Evolutionary conservation across 2,888 invertebrate species (phyloP).

Genomic region (Geotrupes spiniger): DNA sequence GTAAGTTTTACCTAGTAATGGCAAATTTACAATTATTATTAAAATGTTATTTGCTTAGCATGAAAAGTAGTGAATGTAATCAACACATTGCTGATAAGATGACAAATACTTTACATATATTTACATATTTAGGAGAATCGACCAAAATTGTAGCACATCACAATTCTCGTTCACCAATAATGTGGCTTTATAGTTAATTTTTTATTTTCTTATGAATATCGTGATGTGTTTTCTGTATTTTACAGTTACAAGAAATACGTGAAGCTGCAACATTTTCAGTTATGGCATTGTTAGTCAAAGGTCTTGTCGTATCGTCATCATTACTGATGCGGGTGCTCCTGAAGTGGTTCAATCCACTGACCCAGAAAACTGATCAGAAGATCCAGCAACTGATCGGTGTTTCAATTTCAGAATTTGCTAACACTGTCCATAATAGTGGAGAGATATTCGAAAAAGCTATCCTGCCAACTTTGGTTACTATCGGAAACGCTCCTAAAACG

Average conservation of each 20-base stretch:
- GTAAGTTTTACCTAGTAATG: conserved; percentile 24
- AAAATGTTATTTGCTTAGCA: too few species aligned
- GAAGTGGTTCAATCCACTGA: conserved; percentile 77
- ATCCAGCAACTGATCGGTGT: conserved; percentile 7
- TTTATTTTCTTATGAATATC: too few species aligned
- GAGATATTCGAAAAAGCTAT: conserved; percentile 64
- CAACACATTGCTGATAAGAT: too few species aligned
- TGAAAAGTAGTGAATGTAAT: too few species aligned
- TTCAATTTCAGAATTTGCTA: conserved; percentile 4
- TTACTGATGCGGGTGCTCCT: conserved; percentile 70
- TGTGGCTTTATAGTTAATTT: too few species aligned
- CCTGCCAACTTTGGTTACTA: conserved; percentile 67
- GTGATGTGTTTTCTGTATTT: too few species aligned
- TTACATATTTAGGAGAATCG: too few species aligned
- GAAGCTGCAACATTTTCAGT: conserved; percentile 67
- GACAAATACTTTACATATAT: too few species aligned
- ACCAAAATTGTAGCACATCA: too few species aligned
- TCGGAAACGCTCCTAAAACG: conserved; percentile 70
- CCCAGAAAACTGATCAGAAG: conserved; percentile 12
- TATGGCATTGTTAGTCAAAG: conserved; percentile 65
- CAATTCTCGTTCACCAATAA: too few species aligned
- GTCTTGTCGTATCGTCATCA: conserved; percentile 63
- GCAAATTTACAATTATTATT: too few species aligned
- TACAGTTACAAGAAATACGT: too few species aligned
- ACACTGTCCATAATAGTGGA: conserved; percentile 40